phyloP scores from a whole-genome alignment of 2,888 invertebrate species.

The Myopa testacea region DNA sequence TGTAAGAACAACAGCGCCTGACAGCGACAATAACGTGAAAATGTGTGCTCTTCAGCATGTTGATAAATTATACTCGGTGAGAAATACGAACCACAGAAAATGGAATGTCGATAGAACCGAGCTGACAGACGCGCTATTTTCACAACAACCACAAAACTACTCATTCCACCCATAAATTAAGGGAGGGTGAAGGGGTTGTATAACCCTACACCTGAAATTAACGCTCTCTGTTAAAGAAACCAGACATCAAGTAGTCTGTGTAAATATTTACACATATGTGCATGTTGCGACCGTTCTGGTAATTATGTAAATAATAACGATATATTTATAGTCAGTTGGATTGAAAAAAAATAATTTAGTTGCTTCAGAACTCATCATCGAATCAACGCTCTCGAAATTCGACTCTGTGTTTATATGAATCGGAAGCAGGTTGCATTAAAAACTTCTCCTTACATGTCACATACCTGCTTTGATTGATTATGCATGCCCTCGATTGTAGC shows the following conservation, averaged over 20 bases:
- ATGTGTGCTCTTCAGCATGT: neutral
- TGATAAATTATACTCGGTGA: conserved; percentile 10
- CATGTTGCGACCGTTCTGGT: neutral
- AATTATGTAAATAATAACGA: neutral
- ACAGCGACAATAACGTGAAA: neutral
- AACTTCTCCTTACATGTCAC: too few species aligned
- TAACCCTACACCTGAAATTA: too few species aligned
- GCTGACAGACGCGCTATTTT: neutral
- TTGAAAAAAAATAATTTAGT: neutral
- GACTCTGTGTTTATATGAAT: too few species aligned
- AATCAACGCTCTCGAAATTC: too few species aligned
- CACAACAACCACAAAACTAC: too few species aligned
- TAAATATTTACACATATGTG: neutral
- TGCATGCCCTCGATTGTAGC: too few species aligned
- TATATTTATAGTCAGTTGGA: neutral
- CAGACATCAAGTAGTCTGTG: neutral
- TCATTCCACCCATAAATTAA: too few species aligned
- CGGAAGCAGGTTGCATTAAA: too few species aligned
- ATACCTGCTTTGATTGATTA: too few species aligned
- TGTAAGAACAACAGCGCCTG: neutral
- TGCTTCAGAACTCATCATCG: neutral
- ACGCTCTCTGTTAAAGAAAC: too few species aligned
- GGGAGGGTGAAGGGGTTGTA: too few species aligned
- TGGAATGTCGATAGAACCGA: neutral
- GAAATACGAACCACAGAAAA: neutral